Conservation (phyloP, 2,888 invertebrate species). For the Xestoiulus laeticollis region DNA sequence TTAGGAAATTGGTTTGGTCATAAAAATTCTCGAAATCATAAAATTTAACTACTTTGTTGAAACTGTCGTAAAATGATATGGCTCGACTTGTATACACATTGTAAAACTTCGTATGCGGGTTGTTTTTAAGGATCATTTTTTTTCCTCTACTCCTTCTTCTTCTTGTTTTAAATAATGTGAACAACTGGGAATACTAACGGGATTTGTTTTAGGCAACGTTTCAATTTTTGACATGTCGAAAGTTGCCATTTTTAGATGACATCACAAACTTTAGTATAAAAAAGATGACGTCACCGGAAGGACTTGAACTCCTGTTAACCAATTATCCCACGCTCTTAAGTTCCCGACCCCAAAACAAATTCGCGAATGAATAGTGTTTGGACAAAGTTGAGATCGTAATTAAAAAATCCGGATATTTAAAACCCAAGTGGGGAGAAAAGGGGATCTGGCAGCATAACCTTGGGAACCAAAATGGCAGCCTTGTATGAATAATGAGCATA, state of each 20-base stretch:
- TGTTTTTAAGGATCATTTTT: not conserved
- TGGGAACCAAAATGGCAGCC: not conserved
- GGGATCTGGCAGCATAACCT: not conserved
- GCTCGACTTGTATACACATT: slow-evolving; percentile 7
- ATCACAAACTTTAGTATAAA: too few species aligned
- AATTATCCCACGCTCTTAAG: not conserved
- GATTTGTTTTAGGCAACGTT: not conserved
- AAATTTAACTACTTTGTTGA: slow-evolving; percentile 17
- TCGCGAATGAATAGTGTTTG: not conserved
- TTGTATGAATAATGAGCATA: not conserved
- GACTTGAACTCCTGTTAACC: not conserved
- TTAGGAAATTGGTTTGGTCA: slow-evolving; percentile 26
- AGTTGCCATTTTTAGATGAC: not conserved
- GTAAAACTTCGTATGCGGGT: not conserved
- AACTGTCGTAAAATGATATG: slow-evolving; percentile 26
- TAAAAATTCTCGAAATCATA: slow-evolving; percentile 26
- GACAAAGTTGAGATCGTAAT: not conserved
- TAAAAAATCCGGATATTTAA: not conserved
- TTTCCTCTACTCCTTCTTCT: not conserved
- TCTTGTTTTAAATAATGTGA: not conserved
- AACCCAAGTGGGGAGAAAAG: not conserved
- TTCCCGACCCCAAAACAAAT: not conserved
- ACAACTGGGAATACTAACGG: not conserved
- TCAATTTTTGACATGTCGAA: not conserved
- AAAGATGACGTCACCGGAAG: not conserved